Base-by-base conservation (phyloP, 2,113 vertebrate species). In the Antennarius striatus region DNA sequence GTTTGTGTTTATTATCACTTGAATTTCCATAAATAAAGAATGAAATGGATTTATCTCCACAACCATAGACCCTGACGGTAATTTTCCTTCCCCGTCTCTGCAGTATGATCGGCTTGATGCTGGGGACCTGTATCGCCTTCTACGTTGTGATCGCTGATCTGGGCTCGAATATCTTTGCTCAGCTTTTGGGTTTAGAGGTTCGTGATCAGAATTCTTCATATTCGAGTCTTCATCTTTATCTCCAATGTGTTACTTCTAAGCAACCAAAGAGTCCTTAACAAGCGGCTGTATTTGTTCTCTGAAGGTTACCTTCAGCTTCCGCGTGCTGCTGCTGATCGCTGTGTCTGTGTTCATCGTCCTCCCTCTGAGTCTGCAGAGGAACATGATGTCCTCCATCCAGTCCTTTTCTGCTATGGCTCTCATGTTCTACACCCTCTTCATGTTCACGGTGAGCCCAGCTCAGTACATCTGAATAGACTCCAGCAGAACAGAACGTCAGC, bases 391-490 rank as follows among this genome's bases (percentile, higher is more conserved):
- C 63, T 97, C 96, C 87, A 94, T 99, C 40, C 98, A 99, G 94
- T 98, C 98, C 13, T 98, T 99, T 91, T 99, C 97, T 0, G 96
- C 97, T 70, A 99, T 99, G 96, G 98, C 98, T 0, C 95, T 99
- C 50, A 92, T 98, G 63, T 99, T 99, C 79, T 99, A 99, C 89
- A 93, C 95, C 0, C 71, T 98, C 43, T 99, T 99, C 88, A 95
- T 99, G 98, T 95, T 98, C 4, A 96, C 97, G 94, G 98, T 99
- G 92, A 94, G 96, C n/a, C 10, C 45, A 17, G 40, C 11, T 3
- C 48, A 15, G 2, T 50, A 42, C 3, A 67, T 36, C 15, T 40
- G 28, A 64, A 40, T 3, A 55, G 49, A 43, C 30, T 63, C 22
- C 29, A 57, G 36, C 40, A 56, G 40, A 63, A 4, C 30, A 15